Percentiles rank a stretch among this genome's conserved stretches.
phyloP scores from a whole-genome alignment of 64 coral and sea anemone genomes.

The Catalaphyllia jardinei region DNA sequence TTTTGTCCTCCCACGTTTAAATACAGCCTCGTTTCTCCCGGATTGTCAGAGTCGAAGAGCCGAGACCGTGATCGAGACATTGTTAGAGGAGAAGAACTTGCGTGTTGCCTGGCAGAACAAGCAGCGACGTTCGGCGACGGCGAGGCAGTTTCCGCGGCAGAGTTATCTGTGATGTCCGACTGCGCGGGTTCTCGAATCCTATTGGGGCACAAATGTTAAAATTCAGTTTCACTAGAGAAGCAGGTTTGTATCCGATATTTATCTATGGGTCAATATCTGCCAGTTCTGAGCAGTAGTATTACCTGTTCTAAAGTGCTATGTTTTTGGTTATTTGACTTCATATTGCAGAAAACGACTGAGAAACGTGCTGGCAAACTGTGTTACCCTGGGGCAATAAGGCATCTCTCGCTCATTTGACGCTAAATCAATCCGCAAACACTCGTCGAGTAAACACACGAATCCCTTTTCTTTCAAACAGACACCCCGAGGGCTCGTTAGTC shows the following conservation, averaged over 20 bases:
- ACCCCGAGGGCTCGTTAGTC: not conserved
- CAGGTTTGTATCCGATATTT: not conserved
- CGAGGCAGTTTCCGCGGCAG: not conserved
- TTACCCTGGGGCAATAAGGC: slow-evolving; percentile 34
- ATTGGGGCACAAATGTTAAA: slow-evolving; percentile 7
- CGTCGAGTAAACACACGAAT: not conserved
- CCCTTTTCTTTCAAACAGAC: not conserved
- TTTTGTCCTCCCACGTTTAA: slow-evolving; percentile 91
- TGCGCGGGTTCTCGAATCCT: not conserved
- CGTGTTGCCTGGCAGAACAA: not conserved
- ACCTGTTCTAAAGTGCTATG: too few relatives aligned
- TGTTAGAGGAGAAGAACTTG: not conserved
- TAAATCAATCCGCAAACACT: slow-evolving; percentile 25
- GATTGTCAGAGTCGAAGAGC: slow-evolving; percentile 90
- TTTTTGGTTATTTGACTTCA: too few relatives aligned
- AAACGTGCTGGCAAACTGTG: not conserved
- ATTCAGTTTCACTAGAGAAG: not conserved
- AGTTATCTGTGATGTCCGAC: not conserved
- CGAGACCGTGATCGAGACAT: slow-evolving; percentile 87
- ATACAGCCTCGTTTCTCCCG: slow-evolving; percentile 79
- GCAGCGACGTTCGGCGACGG: not conserved
- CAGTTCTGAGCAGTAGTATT: not conserved
- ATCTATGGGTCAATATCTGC: not conserved
- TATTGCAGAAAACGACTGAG: not conserved
- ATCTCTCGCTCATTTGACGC: not conserved